phyloP scores from a whole-genome alignment of 2,797 vertebrate genomes.

The Epinephelus malabaricus region DNA sequence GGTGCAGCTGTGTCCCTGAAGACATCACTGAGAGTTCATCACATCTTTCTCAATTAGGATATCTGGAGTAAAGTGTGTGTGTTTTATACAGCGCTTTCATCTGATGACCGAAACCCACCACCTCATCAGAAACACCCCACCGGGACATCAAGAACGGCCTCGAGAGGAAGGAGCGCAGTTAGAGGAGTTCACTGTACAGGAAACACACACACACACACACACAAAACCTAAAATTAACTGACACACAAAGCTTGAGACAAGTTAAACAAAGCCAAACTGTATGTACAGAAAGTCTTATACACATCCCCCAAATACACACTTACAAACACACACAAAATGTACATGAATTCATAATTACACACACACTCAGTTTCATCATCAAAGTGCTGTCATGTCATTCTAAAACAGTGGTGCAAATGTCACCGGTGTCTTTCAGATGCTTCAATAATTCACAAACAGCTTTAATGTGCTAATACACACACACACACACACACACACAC shows the following conservation, averaged over 20 bases:
- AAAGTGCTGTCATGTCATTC: slow-evolving; percentile 59
- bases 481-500: slow-evolving; percentile 21
- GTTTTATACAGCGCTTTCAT: slow-evolving; percentile 33
- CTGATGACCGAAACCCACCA: not conserved
- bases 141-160: not conserved
- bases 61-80: slow-evolving; percentile 19
- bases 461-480: slow-evolving; percentile 62
- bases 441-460: slow-evolving; percentile 84
- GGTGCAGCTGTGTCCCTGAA: not conserved
- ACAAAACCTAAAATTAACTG: not conserved
- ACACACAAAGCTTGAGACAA: not conserved
- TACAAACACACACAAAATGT: not conserved
- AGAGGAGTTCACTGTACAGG: not conserved
- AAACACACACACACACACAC: slow-evolving; percentile 8
- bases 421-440: slow-evolving; percentile 75
- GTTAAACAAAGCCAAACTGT: not conserved
- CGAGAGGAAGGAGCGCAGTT: not conserved
- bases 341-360: slow-evolving; percentile 3
- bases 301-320: not conserved
- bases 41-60: not conserved
- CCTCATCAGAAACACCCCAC: slow-evolving; percentile 16
- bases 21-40: not conserved
- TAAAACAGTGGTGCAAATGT: slow-evolving; percentile 65
- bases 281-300: not conserved
- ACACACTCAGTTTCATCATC: slow-evolving; percentile 61